A percentile compares a stretch with the other conserved stretches of the same genome.
Conservation (phyloP, 2,888 invertebrate species). For the Ischnus inquisitorius region DNA sequence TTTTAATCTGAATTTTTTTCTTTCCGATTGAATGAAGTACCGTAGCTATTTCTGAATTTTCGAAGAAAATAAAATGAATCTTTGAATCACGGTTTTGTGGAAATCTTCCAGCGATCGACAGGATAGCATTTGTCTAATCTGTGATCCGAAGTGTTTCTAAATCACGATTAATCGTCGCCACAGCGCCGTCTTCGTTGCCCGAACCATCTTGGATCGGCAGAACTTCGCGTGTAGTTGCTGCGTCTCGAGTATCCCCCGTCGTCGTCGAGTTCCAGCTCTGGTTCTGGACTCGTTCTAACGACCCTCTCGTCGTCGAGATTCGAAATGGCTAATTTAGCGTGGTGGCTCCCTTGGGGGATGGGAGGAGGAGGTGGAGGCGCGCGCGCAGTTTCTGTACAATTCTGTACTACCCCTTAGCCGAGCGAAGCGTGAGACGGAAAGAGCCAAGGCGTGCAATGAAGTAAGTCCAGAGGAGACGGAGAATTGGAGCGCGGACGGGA, state of each 20-base stretch:
- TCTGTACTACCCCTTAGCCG: slow-evolving; percentile 16
- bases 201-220: slow-evolving; percentile 34
- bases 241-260: slow-evolving; percentile 56
- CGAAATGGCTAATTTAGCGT: slow-evolving; percentile 85
- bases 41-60: too few species aligned
- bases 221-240: slow-evolving; percentile 44
- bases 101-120: too few species aligned
- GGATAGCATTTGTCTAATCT: not conserved
- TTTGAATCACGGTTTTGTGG: too few species aligned
- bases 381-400: slow-evolving; percentile 43
- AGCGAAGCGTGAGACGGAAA: slow-evolving; percentile 46
- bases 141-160: not conserved
- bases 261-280: slow-evolving; percentile 42
- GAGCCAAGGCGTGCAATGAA: slow-evolving; percentile 63
- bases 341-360: slow-evolving; percentile 81
- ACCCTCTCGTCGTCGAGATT: slow-evolving; percentile 80
- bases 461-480: slow-evolving; percentile 67
- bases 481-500: slow-evolving; percentile 57
- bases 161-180: not conserved
- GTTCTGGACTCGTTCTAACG: slow-evolving; percentile 66
- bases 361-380: slow-evolving; percentile 66
- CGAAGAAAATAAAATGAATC: too few species aligned
- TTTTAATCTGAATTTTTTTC: too few species aligned
- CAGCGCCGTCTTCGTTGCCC: not conserved
- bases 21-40: too few species aligned